Evolutionary conservation across 2,797 vertebrate genomes (phyloP).

Genomic region (Brachyrhaphis roseni): DNA sequence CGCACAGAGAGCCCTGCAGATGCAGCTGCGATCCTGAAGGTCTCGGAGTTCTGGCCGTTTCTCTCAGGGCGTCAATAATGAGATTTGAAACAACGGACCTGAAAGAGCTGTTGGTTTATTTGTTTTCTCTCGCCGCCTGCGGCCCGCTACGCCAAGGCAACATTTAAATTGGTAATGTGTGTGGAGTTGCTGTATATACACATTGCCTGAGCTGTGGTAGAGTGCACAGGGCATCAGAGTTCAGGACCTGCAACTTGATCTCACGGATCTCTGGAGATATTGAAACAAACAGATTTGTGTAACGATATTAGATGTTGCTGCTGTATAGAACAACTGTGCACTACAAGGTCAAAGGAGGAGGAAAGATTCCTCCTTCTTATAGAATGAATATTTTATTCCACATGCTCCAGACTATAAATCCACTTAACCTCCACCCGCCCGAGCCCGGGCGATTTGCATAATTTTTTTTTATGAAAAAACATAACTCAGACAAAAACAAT

Average conservation of each 20-base stretch:
- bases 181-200: slow-evolving; percentile 17
- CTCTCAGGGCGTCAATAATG: slow-evolving; percentile 46
- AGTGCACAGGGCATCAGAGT: slow-evolving; percentile 34
- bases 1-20: slow-evolving; percentile 28
- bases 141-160: slow-evolving; percentile 20
- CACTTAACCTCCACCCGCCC: too few relatives aligned
- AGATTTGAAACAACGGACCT: slow-evolving; percentile 52
- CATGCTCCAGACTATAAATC: not conserved
- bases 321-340: not conserved
- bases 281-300: slow-evolving; percentile 33
- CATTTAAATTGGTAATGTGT: slow-evolving; percentile 52
- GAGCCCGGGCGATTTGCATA: too few relatives aligned
- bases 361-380: slow-evolving; percentile 10
- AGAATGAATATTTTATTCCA: not conserved
- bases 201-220: slow-evolving; percentile 17
- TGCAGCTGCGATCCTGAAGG: slow-evolving; percentile 32
- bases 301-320: slow-evolving; percentile 41
- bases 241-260: slow-evolving; percentile 55
- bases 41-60: slow-evolving; percentile 34
- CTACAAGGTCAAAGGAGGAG: slow-evolving; percentile 9
- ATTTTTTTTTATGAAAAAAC: too few relatives aligned
- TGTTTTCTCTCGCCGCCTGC: slow-evolving; percentile 40
- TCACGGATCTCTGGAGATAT: slow-evolving; percentile 27
- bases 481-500: too few relatives aligned
- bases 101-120: slow-evolving; percentile 39